Evolutionary conservation across 2,113 vertebrate species (phyloP).

Genomic region (Cygnus atratus): DNA sequence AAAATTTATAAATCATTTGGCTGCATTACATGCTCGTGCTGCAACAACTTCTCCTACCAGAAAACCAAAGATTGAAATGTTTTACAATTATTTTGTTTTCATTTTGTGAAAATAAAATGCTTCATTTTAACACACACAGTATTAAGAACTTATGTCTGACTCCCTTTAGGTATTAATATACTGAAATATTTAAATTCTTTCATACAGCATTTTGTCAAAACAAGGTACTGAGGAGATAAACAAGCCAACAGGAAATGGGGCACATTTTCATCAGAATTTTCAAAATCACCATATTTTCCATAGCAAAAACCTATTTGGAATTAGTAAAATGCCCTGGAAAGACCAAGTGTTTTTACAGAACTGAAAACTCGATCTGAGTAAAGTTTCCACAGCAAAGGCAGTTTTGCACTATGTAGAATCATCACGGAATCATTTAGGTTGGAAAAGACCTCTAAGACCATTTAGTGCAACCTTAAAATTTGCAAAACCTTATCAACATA

Average conservation of each 20-base stretch:
- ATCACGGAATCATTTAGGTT: no score
- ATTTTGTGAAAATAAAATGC: constrained; percentile 17
- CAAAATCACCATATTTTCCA: background rate
- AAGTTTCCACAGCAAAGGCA: background rate
- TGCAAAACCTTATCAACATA: background rate
- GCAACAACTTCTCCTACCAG: background rate
- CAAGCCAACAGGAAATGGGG: background rate
- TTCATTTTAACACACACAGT: background rate
- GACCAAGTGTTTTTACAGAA: background rate
- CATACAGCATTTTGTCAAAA: constrained; percentile 7
- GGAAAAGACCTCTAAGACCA: no score
- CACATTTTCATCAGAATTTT: background rate
- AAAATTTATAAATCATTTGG: background rate
- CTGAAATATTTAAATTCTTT: background rate
- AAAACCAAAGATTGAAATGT: background rate
- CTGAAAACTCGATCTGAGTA: background rate
- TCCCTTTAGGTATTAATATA: background rate
- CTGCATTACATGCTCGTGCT: background rate
- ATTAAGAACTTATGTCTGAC: background rate
- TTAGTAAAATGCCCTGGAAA: background rate
- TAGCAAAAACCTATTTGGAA: background rate
- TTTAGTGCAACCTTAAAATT: no score
- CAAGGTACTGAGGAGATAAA: background rate
- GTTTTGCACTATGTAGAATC: background rate
- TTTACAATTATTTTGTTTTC: background rate